A percentile compares a stretch with the other conserved stretches of the same genome.
phyloP scores from a whole-genome alignment of 1,140 invertebrate species.

The Tyrophagus putrescentiae region DNA sequence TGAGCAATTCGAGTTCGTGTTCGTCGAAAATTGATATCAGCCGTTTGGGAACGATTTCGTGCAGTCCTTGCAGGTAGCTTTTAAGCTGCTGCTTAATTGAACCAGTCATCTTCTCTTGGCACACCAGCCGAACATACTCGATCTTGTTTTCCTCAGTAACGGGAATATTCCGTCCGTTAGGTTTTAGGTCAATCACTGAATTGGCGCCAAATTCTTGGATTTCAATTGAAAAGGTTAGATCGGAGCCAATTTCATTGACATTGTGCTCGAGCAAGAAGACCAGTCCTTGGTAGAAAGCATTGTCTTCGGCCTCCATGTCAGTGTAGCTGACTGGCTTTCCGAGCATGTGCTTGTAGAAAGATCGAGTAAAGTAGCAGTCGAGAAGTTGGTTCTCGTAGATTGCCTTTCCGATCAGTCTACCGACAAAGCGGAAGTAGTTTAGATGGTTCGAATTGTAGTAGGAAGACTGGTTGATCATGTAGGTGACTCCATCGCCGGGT shows the following conservation, averaged over 20 bases:
- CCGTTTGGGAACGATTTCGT: slow-evolving; percentile 84
- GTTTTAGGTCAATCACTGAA: slow-evolving; percentile 67
- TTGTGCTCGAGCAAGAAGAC: slow-evolving; percentile 75
- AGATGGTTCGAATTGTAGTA: slow-evolving; percentile 87
- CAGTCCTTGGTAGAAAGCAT: slow-evolving; percentile 77
- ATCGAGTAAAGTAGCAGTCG: slow-evolving; percentile 85
- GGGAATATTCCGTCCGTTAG: slow-evolving; percentile 65
- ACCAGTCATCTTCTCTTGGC: slow-evolving; percentile 92
- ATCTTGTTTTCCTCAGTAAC: slow-evolving; percentile 84
- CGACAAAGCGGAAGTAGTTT: slow-evolving; percentile 87
- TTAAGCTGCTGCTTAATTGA: slow-evolving; percentile 67
- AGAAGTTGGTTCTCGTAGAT: slow-evolving; percentile 87
- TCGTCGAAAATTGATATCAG: slow-evolving; percentile 91
- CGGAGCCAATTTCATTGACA: slow-evolving; percentile 69
- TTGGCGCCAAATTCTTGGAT: slow-evolving; percentile 88
- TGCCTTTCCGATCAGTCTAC: slow-evolving; percentile 81
- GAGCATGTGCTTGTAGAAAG: slow-evolving; percentile 88
- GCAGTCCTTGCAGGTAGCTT: slow-evolving; percentile 75
- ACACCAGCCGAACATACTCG: slow-evolving; percentile 78
- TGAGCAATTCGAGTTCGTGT: slow-evolving; percentile 78
- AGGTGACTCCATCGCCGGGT: slow-evolving; percentile 80
- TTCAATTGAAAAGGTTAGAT: slow-evolving; percentile 76
- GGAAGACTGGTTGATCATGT: slow-evolving; percentile 83
- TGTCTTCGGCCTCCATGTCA: slow-evolving; percentile 90
- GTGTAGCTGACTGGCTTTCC: slow-evolving; percentile 66